phyloP scores from a whole-genome alignment of 2,888 invertebrate genomes.

The Neocrepidodera transversa region DNA sequence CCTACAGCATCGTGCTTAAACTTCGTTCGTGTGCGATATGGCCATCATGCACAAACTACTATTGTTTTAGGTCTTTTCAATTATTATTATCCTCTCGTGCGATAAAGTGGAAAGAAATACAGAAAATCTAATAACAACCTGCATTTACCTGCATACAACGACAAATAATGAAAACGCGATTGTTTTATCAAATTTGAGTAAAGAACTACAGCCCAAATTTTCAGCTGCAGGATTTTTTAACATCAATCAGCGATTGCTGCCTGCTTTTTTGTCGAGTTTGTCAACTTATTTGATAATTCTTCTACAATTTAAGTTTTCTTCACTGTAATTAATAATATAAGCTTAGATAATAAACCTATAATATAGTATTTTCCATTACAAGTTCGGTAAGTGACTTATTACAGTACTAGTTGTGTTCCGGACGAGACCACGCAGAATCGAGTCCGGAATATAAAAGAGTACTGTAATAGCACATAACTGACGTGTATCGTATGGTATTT shows the following conservation, averaged over 20 bases:
- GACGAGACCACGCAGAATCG: too few species aligned
- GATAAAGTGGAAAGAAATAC: conserved; percentile 8
- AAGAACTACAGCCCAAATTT: conserved; percentile 4
- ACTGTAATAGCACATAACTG: too few species aligned
- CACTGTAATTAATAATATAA: neutral
- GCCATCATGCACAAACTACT: too few species aligned
- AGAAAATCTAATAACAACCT: neutral
- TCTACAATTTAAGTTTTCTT: conserved; percentile 8
- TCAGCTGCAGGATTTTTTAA: conserved; percentile 16
- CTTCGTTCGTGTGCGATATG: too few species aligned
- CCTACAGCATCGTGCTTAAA: too few species aligned
- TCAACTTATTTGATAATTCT: conserved; percentile 14
- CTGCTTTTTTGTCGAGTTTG: conserved; percentile 3
- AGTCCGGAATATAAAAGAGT: too few species aligned
- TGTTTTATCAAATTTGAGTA: conserved; percentile 1
- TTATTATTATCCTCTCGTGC: conserved; percentile 3
- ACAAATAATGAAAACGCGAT: neutral
- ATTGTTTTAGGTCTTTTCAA: conserved; percentile 11
- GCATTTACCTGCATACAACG: neutral
- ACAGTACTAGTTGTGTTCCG: too few species aligned
- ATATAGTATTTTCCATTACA: too few species aligned
- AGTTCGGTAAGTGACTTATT: too few species aligned
- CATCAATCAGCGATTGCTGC: conserved; percentile 8
- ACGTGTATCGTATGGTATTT: too few species aligned
- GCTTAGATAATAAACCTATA: too few species aligned